phyloP scores from a whole-genome alignment of 92 coral and sea anemone genomes.

The Umimayanthus kanabou region DNA sequence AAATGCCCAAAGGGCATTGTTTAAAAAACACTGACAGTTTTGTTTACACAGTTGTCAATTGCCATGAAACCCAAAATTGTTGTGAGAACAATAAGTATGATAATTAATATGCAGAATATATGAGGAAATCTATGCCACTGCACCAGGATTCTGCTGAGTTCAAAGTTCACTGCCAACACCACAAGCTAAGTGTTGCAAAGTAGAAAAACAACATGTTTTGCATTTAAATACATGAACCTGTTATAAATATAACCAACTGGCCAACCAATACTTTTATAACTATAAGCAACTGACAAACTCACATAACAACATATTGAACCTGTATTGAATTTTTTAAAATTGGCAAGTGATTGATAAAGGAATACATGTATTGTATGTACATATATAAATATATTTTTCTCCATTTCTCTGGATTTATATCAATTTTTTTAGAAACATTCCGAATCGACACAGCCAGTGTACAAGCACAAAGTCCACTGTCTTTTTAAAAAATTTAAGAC shows the following conservation, averaged over 20 bases:
- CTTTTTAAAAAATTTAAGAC: too few species aligned
- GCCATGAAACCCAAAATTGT: too few species aligned
- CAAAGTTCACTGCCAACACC: background rate
- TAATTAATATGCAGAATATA: background rate
- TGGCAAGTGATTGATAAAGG: too few species aligned
- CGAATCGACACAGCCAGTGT: too few species aligned
- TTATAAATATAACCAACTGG: too few species aligned
- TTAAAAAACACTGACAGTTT: background rate
- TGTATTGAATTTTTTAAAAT: background rate
- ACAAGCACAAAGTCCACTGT: slow-evolving; percentile 16
- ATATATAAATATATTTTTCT: too few species aligned
- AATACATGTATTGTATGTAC: too few species aligned
- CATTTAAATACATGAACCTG: too few species aligned
- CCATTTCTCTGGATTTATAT: too few species aligned
- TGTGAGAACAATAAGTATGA: background rate
- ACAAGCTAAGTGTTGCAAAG: background rate
- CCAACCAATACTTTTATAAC: background rate
- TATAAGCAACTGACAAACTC: background rate
- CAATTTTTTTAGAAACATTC: background rate
- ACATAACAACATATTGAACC: too few species aligned
- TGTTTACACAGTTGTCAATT: too few species aligned
- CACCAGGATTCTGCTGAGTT: background rate
- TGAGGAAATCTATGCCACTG: background rate
- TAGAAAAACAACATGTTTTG: too few species aligned
- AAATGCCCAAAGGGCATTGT: background rate